Evolutionary conservation across 1,140 invertebrate genomes (phyloP).

Genomic region (Penaeus chinensis): DNA sequence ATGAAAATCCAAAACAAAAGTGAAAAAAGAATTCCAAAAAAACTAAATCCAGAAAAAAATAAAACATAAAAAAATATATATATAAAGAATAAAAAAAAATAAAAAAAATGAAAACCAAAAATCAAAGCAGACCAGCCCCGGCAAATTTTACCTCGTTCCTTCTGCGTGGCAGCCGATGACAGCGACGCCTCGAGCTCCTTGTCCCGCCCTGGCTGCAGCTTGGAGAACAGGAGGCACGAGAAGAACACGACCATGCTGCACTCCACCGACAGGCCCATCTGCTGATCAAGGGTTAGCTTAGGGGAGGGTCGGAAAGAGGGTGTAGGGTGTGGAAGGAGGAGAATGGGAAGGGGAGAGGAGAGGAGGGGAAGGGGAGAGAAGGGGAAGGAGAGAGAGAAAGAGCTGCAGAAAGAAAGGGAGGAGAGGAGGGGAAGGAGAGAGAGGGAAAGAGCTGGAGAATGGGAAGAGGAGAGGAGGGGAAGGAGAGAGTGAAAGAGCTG

Average conservation of each 20-base stretch:
- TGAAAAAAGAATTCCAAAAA: too few relatives aligned
- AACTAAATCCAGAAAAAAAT: too few relatives aligned
- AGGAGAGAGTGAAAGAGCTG: neutral
- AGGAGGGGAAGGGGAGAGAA: neutral
- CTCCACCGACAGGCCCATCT: slow-evolving; percentile 61
- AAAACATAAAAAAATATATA: neutral
- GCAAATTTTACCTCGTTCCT: slow-evolving; percentile 39
- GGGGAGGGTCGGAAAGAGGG: neutral
- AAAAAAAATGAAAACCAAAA: neutral
- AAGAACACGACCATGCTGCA: slow-evolving; percentile 62
- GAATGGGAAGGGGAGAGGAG: neutral
- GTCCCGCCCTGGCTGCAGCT: slow-evolving; percentile 44
- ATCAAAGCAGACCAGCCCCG: neutral
- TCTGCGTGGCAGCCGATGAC: slow-evolving; percentile 48
- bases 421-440: neutral
- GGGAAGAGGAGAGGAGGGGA: neutral
- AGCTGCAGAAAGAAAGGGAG: neutral
- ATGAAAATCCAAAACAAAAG: too few relatives aligned
- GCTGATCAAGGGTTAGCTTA: neutral
- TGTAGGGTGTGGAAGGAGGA: neutral
- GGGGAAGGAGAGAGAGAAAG: neutral
- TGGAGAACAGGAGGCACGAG: slow-evolving; percentile 61
- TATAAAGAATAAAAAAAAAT: neutral
- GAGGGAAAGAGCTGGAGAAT: neutral
- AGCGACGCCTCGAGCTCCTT: slow-evolving; percentile 48